Evolutionary conservation across 1,140 invertebrate genomes (phyloP).

Genomic region (Drosophila athabasca): DNA sequence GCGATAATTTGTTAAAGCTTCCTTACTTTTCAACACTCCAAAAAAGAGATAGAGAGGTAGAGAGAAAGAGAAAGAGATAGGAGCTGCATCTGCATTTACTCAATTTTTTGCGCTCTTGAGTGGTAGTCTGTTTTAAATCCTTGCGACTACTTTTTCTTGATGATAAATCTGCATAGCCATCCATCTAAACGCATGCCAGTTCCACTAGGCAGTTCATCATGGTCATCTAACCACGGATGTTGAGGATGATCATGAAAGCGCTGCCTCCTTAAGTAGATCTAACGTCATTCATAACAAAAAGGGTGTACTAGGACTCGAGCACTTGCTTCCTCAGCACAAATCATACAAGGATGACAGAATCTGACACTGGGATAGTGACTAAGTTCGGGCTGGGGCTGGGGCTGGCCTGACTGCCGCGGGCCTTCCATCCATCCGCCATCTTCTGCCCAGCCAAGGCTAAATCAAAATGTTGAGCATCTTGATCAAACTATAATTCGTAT

Average conservation of each 20-base stretch:
- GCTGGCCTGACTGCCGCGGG: slow-evolving; percentile 15
- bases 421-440: slow-evolving; percentile 25
- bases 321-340: slow-evolving; percentile 81
- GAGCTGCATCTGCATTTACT: no score
- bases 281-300: slow-evolving; percentile 51
- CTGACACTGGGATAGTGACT: slow-evolving; percentile 48
- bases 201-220: slow-evolving; percentile 34
- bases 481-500: slow-evolving; percentile 71
- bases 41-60: not conserved
- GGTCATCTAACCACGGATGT: slow-evolving; percentile 20
- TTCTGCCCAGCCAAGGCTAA: slow-evolving; percentile 20
- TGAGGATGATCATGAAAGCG: slow-evolving; percentile 47
- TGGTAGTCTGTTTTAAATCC: slow-evolving; percentile 57
- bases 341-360: slow-evolving; percentile 70
- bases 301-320: slow-evolving; percentile 45
- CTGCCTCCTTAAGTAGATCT: slow-evolving; percentile 56
- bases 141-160: slow-evolving; percentile 79
- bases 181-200: slow-evolving; percentile 51
- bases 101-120: slow-evolving; percentile 67
- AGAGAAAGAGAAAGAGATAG: not conserved
- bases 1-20: slow-evolving; percentile 84
- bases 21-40: slow-evolving; percentile 83
- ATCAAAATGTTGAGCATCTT: slow-evolving; percentile 75
- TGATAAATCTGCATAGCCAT: slow-evolving; percentile 71
- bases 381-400: not conserved